phyloP scores from a whole-genome alignment of 1,140 invertebrate species.

The Trichomalopsis sarcophagae region DNA sequence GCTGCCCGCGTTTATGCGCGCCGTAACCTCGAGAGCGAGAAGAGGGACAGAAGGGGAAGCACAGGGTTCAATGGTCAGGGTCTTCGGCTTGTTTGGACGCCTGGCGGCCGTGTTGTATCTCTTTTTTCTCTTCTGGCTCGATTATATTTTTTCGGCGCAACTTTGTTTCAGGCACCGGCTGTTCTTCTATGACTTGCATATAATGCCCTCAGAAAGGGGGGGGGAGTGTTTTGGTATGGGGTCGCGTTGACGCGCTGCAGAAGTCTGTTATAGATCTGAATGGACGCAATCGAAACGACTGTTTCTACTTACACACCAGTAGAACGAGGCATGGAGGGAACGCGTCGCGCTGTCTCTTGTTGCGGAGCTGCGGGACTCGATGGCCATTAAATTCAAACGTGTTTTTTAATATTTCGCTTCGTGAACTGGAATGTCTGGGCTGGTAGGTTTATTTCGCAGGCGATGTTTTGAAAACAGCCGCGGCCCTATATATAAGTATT shows the following conservation, averaged over 20 bases:
- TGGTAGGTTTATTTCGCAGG: too few species aligned
- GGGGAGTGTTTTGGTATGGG: not conserved
- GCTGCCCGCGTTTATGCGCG: too few species aligned
- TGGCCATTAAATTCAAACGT: too few species aligned
- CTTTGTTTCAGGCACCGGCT: constrained; percentile 5
- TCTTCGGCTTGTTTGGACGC: not conserved
- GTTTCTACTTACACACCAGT: constrained; percentile 14
- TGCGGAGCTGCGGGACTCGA: too few species aligned
- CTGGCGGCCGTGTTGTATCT: not conserved
- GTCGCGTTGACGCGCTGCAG: not conserved
- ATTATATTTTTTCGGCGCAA: not conserved
- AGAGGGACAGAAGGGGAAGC: not conserved
- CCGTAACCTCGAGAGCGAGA: too few species aligned
- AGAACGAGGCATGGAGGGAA: not conserved
- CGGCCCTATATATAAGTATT: too few species aligned
- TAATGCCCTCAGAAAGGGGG: not conserved
- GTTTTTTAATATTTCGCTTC: too few species aligned
- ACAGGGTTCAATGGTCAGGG: constrained; percentile 22
- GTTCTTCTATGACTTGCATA: not conserved
- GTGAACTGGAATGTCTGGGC: too few species aligned
- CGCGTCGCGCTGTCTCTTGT: not conserved
- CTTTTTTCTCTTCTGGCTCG: not conserved
- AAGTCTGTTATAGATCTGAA: not conserved
- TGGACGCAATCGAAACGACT: not conserved
- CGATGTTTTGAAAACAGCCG: too few species aligned